Conservation (phyloP, 92 coral and sea anemone species). For the Ricordea florida region DNA sequence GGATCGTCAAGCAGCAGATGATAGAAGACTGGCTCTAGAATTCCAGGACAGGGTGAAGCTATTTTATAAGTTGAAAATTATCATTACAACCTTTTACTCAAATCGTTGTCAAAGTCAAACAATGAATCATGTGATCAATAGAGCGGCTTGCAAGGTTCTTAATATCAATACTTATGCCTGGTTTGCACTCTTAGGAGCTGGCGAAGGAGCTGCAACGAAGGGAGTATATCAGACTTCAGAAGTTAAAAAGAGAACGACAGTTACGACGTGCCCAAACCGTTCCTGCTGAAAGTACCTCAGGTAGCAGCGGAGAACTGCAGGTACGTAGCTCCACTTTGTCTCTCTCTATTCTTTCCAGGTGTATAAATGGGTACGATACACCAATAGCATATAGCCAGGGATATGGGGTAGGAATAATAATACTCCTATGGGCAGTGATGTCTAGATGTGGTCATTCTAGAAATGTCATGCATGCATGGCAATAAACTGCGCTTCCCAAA, state of each 20-base stretch:
- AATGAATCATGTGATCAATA: no score
- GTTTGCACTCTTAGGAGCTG: constrained; percentile 59
- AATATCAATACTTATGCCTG: no score
- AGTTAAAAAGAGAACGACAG: constrained; percentile 82
- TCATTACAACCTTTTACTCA: no score
- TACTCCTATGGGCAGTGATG: no score
- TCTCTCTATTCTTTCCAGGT: constrained; percentile 26
- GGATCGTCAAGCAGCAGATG: constrained; percentile 66
- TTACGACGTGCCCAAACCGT: constrained; percentile 74
- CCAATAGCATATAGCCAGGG: no score
- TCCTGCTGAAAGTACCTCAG: constrained; percentile 72
- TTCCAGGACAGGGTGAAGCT: constrained; percentile 83
- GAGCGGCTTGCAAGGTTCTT: no score
- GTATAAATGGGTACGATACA: neutral
- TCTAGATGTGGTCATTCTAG: no score
- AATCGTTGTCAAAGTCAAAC: no score
- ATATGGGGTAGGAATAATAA: no score
- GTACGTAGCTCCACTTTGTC: no score
- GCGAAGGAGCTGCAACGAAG: constrained; percentile 90
- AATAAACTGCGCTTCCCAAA: no score
- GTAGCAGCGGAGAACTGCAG: constrained; percentile 15
- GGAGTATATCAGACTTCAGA: constrained; percentile 83
- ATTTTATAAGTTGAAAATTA: neutral
- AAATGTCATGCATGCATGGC: no score
- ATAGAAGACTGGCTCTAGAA: constrained; percentile 88